Percentiles rank a stretch among this genome's conserved stretches.
Evolutionary conservation across 2,888 invertebrate species (phyloP).

Genomic region (Philhelius pedissequus): DNA sequence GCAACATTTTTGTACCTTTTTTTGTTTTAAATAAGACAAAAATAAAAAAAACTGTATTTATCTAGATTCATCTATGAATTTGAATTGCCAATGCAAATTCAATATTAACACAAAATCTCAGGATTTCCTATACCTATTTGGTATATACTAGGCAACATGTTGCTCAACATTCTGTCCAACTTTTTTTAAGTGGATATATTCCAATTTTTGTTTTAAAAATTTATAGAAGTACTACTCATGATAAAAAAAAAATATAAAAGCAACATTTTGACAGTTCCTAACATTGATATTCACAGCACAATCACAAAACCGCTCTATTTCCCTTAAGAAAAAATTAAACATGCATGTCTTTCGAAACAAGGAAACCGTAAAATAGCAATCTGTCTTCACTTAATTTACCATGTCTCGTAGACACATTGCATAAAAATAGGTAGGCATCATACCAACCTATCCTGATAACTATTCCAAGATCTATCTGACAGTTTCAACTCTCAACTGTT

Average conservation of each 20-base stretch:
- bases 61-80: no score
- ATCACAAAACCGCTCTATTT: not conserved
- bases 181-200: no score
- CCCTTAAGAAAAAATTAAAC: not conserved
- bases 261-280: not conserved
- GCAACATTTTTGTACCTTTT: no score
- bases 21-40: no score
- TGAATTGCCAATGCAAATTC: no score
- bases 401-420: conserved; percentile 21
- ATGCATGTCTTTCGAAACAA: conserved; percentile 1
- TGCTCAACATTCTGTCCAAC: not conserved
- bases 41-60: no score
- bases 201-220: no score
- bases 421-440: not conserved
- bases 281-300: not conserved
- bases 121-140: no score
- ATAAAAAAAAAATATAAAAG: not conserved
- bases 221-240: not conserved
- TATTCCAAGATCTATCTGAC: conserved; percentile 20
- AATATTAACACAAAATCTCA: no score
- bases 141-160: no score
- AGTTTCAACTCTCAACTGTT: conserved; percentile 9
- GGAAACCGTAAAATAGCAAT: conserved; percentile 20
- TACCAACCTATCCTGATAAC: conserved; percentile 30
- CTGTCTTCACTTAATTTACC: conserved; percentile 42